Percentiles rank a stretch among this genome's conserved stretches.
Evolutionary conservation across 2,797 vertebrate species (phyloP).

Genomic region (Prunella strophiata): DNA sequence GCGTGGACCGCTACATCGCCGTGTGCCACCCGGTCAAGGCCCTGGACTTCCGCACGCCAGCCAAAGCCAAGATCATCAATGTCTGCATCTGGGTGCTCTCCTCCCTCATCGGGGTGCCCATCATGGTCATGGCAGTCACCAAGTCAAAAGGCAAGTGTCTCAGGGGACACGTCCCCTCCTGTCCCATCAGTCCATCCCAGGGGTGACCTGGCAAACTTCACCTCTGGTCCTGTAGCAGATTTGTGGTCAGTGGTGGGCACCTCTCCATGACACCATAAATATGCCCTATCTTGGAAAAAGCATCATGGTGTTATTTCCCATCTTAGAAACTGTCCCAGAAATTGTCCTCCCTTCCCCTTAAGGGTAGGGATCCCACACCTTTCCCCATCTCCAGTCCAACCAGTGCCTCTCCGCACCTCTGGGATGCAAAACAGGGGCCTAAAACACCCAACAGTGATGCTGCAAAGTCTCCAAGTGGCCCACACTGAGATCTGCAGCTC

Average conservation of each 20-base stretch:
- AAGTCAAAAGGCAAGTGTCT: slow-evolving; percentile 83
- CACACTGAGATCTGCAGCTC: not conserved
- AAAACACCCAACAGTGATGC: fast-evolving
- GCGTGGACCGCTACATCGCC: slow-evolving; percentile 93
- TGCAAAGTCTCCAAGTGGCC: not conserved
- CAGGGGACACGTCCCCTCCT: not conserved
- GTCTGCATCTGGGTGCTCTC: slow-evolving; percentile 96
- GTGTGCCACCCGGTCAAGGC: slow-evolving; percentile 95
- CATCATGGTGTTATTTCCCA: not conserved
- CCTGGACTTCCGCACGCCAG: slow-evolving; percentile 91
- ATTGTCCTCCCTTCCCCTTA: not conserved
- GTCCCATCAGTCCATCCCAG: not conserved
- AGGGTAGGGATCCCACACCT: not conserved
- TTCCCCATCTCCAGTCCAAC: not conserved
- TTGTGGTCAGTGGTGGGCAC: not conserved
- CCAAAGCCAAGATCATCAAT: slow-evolving; percentile 95
- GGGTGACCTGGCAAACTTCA: not conserved
- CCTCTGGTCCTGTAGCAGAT: not conserved
- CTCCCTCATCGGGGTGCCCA: slow-evolving; percentile 90
- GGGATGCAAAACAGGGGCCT: not conserved
- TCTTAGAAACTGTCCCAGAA: not conserved
- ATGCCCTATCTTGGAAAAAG: not conserved
- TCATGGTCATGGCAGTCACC: slow-evolving; percentile 93
- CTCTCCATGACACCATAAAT: not conserved
- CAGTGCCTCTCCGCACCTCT: not conserved